Base-by-base conservation (phyloP, 2,113 vertebrate species). In the Tragelaphus buxtoni region DNA sequence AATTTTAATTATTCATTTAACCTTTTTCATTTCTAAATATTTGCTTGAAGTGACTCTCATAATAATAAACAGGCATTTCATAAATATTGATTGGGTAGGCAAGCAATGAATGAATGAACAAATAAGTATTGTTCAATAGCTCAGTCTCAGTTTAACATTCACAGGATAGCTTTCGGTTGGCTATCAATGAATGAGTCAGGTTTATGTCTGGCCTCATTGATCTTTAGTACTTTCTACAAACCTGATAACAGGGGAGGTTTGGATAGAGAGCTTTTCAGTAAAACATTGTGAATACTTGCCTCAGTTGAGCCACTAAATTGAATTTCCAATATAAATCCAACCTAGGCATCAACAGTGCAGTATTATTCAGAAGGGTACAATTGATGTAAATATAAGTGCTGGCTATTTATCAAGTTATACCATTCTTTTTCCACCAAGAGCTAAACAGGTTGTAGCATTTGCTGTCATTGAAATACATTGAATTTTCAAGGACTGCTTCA, bases 251-350 rank as follows among this genome's bases (percentile, higher is more conserved):
- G 90, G 28, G 12, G 35, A 86, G n/a, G 85, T 3, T 4, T 79
- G 28, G 35, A 65, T 14, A 92, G 88, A 88, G 53, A 97, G 39
- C 18, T 76, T 93, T 94, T 60, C 53, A 65, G 47, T 6, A 65
- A 97, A 93, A 93, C 61, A 39, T 45, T 74, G 35, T 96, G 56
- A 97, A 95, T 91, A 82, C 76, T 89, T 93, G 61, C 83, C 81
- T 95, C 76, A 80, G 47, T 65, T 90, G 22, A 93, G 63, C 32
- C 45, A 83, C 95, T 86, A 97, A 90, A 97, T 94, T 97, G 96
- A 96, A 97, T 95, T 91, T 97, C 76, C 30, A 63, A 72, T 86
- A 93, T 96, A 88, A 98, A 96, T 96, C 53, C 94, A n/a, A 72
- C n/a, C 32, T 63, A 63, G 93, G 47, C 77, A 91, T 94, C 85